Base-by-base conservation (phyloP, 2,888 invertebrate species). In the Drosophila phalerata region DNA sequence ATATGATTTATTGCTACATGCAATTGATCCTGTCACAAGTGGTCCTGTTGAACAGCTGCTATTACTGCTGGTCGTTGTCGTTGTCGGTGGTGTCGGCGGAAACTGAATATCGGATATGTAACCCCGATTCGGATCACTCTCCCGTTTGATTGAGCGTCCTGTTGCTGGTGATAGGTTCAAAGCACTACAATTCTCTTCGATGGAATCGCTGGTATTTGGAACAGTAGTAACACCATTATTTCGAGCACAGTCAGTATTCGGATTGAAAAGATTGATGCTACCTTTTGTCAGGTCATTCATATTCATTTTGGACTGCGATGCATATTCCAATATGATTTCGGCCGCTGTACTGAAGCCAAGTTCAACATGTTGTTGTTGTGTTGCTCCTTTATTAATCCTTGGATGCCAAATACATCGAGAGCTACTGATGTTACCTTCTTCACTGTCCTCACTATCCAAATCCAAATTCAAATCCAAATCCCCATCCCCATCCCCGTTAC, bases 381-480 rank as follows among this genome's bases (percentile, higher is more conserved):
- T 28, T 28, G n/a, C 9, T 19, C 5, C 25, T 30, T 22, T 17
- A 4, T 49, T 51, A n/a, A 77, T 72, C 30, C 74, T 80, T 5
- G 84, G 75, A 62, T 91, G 91, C 90, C 91, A 91, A 53, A 90
- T 82, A 34, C 91, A 91, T 4, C 66, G 37, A 0, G 90, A 84
- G 1, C 45, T 13, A 2, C n/a, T 34, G 37, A 0, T 37, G 3
- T 45, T 34, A 0, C 38, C 69, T 0, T 19, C 52, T 0, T 58
- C 77, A 34, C 19, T 51, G 30, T 69, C 49, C 4, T 45, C 68
- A 57, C 60, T 80, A 42, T 61, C 65, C 22, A 22, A n/a, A n/a
- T 3, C 10, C 25, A 19, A n/a, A n/a, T 55, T 25, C 25, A 25
- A 2, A 25, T 25, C 5, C 5, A 2, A 5, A 28, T 28, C 28